Evolutionary conservation across 2,797 vertebrate species (phyloP).

Genomic region (Danio choprae): DNA sequence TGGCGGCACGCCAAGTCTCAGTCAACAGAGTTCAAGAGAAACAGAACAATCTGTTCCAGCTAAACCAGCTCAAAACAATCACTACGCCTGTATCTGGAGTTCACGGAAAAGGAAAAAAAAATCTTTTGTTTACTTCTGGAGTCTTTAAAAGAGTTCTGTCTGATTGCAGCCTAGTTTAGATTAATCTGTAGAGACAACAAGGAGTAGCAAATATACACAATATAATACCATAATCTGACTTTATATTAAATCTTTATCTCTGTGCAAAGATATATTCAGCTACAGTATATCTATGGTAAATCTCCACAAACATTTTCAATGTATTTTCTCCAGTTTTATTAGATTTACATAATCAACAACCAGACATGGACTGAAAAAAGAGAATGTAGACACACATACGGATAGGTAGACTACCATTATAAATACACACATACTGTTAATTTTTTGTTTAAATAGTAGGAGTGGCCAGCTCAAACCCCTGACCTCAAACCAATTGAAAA

Average conservation of each 20-base stretch:
- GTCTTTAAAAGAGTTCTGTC: neutral
- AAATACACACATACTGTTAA: too few species aligned
- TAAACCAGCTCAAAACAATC: slow-evolving; percentile 7
- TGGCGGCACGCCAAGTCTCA: slow-evolving; percentile 66
- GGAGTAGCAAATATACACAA: too few species aligned
- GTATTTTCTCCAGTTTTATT: too few species aligned
- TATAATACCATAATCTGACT: neutral
- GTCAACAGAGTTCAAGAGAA: slow-evolving; percentile 56
- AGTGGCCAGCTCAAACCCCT: too few species aligned
- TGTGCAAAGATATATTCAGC: too few species aligned
- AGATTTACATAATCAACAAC: too few species aligned
- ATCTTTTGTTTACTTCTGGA: neutral
- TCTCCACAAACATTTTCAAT: neutral
- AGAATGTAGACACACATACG: too few species aligned
- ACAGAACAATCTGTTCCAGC: slow-evolving; percentile 66
- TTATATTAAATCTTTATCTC: neutral
- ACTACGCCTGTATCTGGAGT: neutral
- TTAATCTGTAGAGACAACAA: neutral
- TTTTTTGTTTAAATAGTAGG: too few species aligned
- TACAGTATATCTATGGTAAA: neutral
- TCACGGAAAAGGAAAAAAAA: neutral
- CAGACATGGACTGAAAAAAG: too few species aligned
- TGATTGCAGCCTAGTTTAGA: neutral
- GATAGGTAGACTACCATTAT: too few species aligned
- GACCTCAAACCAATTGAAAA: too few species aligned